Evolutionary conservation across 2,797 vertebrate species (phyloP).

Genomic region (Fratercula arctica): DNA sequence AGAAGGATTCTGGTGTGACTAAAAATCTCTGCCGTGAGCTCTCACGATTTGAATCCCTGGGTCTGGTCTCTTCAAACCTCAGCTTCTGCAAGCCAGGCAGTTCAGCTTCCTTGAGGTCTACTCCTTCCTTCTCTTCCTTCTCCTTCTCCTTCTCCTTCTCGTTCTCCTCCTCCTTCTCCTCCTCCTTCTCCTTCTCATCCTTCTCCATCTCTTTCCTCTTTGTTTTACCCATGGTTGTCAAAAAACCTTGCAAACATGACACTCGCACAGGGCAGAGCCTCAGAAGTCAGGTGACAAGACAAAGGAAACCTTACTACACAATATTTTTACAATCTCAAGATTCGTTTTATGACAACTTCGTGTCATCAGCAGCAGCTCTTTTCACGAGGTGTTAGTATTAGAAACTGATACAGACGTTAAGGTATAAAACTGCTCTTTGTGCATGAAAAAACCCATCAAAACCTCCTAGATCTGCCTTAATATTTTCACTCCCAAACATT

Average conservation of each 20-base stretch:
- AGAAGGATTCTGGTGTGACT: conserved; percentile 1
- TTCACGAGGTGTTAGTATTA: neutral
- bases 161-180: too few relatives aligned
- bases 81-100: neutral
- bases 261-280: neutral
- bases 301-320: neutral
- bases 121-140: neutral
- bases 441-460: neutral
- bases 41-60: neutral
- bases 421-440: neutral
- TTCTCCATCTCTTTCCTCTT: neutral
- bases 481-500: neutral
- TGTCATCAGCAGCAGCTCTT: neutral
- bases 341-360: neutral
- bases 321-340: neutral
- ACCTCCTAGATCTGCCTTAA: neutral
- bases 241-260: neutral
- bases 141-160: too few relatives aligned
- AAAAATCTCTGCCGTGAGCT: neutral
- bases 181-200: neutral
- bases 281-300: neutral
- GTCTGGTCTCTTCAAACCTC: neutral
- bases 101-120: neutral
- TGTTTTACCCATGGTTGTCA: neutral
- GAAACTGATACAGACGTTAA: neutral